A percentile compares a stretch with the other conserved stretches of the same genome.
phyloP scores from a whole-genome alignment of 2,797 vertebrate genomes.

The Corythornis leucogaster region DNA sequence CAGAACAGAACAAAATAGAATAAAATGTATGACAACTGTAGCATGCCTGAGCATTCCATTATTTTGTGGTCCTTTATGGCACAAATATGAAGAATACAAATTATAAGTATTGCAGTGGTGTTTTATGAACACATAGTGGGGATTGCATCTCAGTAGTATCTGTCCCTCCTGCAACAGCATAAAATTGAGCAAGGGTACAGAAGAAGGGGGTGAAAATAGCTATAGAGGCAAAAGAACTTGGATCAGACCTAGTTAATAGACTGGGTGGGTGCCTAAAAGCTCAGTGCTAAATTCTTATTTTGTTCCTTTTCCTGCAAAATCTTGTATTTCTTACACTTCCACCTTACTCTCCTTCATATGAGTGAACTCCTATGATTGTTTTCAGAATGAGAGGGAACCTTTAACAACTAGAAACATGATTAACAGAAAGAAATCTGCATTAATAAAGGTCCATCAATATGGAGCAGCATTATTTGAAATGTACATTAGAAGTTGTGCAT shows the following conservation, averaged over 20 bases:
- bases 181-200: not conserved
- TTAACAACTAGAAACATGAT: not conserved
- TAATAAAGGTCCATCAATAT: not conserved
- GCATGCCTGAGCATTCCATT: not conserved
- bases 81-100: not conserved
- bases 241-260: not conserved
- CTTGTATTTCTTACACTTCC: not conserved
- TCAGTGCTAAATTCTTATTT: not conserved
- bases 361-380: not conserved
- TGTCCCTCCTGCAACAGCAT: not conserved
- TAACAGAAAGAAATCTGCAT: not conserved
- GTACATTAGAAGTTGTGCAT: not conserved
- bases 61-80: not conserved
- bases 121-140: not conserved
- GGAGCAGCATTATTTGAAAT: not conserved
- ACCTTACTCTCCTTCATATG: not conserved
- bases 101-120: not conserved
- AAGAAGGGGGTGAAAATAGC: not conserved
- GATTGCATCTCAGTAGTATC: not conserved
- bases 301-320: not conserved
- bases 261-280: not conserved
- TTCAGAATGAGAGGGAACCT: not conserved
- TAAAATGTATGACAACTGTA: not conserved
- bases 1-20: not conserved
- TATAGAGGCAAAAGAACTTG: not conserved